phyloP scores from a whole-genome alignment of 1,140 invertebrate genomes.

The Teleopsis dalmanni region DNA sequence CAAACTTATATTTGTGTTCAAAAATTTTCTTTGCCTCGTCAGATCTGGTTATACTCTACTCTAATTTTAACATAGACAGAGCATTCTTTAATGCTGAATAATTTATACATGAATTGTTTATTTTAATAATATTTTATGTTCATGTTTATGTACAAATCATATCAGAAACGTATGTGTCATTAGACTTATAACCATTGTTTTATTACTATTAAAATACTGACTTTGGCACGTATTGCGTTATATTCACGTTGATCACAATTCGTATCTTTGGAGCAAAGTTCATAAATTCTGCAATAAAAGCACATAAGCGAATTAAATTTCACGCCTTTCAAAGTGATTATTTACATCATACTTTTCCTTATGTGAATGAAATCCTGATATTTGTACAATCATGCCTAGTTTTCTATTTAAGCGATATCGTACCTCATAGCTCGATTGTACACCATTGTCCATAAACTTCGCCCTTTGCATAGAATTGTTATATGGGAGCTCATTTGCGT shows the following conservation, averaged over 20 bases:
- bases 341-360: constrained; percentile 29
- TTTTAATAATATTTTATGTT: neutral
- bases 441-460: neutral
- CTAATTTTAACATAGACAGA: neutral
- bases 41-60: neutral
- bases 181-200: neutral
- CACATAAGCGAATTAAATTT: neutral
- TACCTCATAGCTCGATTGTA: constrained; percentile 16
- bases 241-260: constrained; percentile 39
- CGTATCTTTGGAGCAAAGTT: constrained; percentile 36
- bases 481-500: neutral
- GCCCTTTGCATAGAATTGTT: neutral
- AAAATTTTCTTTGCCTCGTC: neutral
- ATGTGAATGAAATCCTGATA: constrained; percentile 36
- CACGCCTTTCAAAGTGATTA: neutral
- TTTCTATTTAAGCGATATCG: constrained; percentile 38
- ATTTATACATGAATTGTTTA: too few species aligned
- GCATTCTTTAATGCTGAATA: too few species aligned
- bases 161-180: neutral
- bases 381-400: constrained; percentile 41
- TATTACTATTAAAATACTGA: constrained; percentile 19
- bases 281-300: constrained; percentile 27
- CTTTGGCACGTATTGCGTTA: constrained; percentile 37
- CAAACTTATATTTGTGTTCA: neutral
- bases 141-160: neutral